These are phyloP conservation scores for Drosophila sordidula DNA, from an alignment of 2,888 invertebrate species.

Conservation along the genomic window DNA sequence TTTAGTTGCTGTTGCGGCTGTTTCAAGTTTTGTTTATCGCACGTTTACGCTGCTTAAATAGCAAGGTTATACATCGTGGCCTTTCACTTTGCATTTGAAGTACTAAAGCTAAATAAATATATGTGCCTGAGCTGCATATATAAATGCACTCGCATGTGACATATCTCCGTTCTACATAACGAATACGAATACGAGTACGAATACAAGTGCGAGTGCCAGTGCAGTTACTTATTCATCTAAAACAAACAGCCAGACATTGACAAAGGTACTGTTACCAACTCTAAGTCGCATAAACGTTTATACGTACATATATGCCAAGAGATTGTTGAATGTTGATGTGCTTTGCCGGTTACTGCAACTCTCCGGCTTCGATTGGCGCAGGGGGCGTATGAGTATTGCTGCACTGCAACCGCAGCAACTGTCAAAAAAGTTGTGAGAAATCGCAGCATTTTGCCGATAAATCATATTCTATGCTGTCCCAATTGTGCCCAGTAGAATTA, in stretches of 20 bases:
- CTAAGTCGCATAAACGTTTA: conserved; percentile 10
- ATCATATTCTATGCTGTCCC: conserved; percentile 46
- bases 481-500: conserved; percentile 29
- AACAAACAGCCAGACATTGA: conserved; percentile 65
- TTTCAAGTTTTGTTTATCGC: conserved; percentile 78
- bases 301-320: conserved; percentile 14
- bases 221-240: conserved; percentile 63
- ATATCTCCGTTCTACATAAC: conserved; percentile 68
- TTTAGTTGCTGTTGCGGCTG: conserved; percentile 51
- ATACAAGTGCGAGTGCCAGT: conserved; percentile 14
- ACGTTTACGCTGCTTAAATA: conserved; percentile 79
- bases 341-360: conserved; percentile 14
- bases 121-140: conserved; percentile 47
- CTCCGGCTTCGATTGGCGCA: conserved; percentile 24
- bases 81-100: conserved; percentile 79
- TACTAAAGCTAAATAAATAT: conserved; percentile 60
- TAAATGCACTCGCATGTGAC: conserved; percentile 66
- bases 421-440: conserved; percentile 58
- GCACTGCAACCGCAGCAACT: conserved; percentile 46
- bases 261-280: conserved; percentile 64
- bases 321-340: conserved; percentile 55
- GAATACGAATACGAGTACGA: conserved; percentile 21
- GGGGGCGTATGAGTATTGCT: conserved; percentile 56
- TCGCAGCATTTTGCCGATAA: conserved; percentile 47
- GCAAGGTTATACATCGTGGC: conserved; percentile 79